Conservation (phyloP, 2,113 vertebrate species). For the Nerophis ophidion region DNA sequence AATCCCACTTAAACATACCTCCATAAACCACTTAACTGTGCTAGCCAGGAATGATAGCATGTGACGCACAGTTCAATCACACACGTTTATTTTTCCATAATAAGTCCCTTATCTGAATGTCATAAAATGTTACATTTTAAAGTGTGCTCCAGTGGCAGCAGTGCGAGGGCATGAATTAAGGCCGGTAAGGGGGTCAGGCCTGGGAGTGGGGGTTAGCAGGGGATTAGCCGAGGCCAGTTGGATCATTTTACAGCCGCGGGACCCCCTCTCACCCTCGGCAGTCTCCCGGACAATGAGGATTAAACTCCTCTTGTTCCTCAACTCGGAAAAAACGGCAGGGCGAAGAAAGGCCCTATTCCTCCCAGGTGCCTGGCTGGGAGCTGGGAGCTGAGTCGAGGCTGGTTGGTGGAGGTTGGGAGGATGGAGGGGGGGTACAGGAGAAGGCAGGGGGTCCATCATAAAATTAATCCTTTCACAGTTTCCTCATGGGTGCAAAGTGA, state of each 20-base stretch:
- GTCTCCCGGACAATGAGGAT: constrained; percentile 76
- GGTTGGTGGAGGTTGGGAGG: constrained; percentile 17
- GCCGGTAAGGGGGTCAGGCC: constrained; percentile 49
- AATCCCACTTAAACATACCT: constrained; percentile 48
- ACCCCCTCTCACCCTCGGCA: constrained; percentile 63
- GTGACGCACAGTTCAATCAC: neutral
- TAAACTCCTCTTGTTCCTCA: constrained; percentile 77
- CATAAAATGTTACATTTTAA: neutral
- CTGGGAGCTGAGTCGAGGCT: constrained; percentile 37
- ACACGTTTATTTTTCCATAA: neutral
- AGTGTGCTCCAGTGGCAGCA: constrained; percentile 29
- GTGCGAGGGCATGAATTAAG: constrained; percentile 37
- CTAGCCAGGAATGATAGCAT: constrained; percentile 16
- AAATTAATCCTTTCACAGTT: constrained; percentile 72
- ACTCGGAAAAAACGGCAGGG: constrained; percentile 70
- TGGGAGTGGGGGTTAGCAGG: constrained; percentile 54
- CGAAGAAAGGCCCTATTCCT: constrained; percentile 71
- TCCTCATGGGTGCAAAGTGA: constrained; percentile 67
- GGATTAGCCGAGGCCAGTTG: constrained; percentile 71
- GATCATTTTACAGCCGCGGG: constrained; percentile 75
- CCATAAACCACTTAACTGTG: constrained; percentile 36
- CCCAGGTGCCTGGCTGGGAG: constrained; percentile 60
- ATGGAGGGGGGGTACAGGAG: constrained; percentile 28
- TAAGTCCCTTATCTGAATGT: neutral
- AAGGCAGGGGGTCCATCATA: constrained; percentile 67